A percentile compares a stretch with the other conserved stretches of the same genome.
phyloP scores from a whole-genome alignment of 2,797 vertebrate genomes.

The Coilia nasus region DNA sequence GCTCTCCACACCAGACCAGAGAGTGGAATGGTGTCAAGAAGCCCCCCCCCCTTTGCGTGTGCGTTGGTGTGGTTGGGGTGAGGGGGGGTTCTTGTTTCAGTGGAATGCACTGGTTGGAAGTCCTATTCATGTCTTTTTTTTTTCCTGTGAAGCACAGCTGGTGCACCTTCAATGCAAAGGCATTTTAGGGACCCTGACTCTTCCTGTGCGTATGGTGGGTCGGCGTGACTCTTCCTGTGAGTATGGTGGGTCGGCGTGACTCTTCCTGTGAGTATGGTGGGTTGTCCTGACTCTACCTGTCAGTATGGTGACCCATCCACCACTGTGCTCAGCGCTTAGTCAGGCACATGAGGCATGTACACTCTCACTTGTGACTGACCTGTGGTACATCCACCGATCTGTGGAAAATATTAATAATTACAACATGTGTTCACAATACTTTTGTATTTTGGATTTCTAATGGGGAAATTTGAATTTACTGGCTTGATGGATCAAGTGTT shows the following conservation, averaged over 20 bases:
- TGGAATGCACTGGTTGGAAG: conserved; percentile 2
- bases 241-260: background rate
- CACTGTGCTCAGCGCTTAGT: background rate
- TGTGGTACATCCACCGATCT: background rate
- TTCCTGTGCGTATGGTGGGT: background rate
- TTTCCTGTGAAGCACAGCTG: background rate
- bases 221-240: background rate
- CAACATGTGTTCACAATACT: too few relatives aligned
- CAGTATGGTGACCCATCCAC: background rate
- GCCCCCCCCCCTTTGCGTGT: background rate
- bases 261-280: background rate
- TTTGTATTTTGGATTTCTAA: too few relatives aligned
- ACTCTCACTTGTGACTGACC: background rate
- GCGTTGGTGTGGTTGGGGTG: background rate
- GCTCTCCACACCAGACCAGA: background rate
- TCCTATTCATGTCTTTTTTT: background rate
- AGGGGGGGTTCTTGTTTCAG: background rate
- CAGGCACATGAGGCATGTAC: background rate
- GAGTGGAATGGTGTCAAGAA: background rate
- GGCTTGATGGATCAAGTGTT: too few relatives aligned
- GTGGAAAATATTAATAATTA: background rate
- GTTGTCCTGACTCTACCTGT: background rate
- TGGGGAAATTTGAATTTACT: too few relatives aligned
- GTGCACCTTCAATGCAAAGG: background rate
- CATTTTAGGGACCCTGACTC: background rate